Percentiles rank a stretch among this genome's conserved stretches.
phyloP scores from a whole-genome alignment of 1,140 invertebrate genomes.

The Pseudomyrmex dendroicus region DNA sequence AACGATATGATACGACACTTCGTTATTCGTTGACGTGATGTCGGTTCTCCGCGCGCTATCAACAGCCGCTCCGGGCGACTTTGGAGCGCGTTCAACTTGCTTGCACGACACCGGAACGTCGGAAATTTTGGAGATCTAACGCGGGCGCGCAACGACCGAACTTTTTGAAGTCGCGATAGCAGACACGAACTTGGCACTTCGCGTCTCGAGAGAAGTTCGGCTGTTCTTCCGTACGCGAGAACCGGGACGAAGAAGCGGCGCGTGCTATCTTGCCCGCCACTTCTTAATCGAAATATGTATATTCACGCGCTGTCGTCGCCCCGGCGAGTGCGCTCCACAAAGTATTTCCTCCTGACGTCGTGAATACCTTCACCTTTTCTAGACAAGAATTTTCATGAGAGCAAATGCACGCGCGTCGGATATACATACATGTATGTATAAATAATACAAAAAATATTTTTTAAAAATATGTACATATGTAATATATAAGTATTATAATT shows the following conservation, averaged over 20 bases:
- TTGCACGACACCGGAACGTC: conserved; percentile 16
- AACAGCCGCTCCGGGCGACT: conserved; percentile 9
- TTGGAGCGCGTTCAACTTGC: conserved; percentile 37
- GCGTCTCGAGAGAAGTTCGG: conserved; percentile 27
- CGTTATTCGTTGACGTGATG: conserved; percentile 36
- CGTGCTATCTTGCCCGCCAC: conserved; percentile 21
- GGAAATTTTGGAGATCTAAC: conserved; percentile 45
- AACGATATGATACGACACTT: conserved; percentile 27
- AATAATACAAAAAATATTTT: too few species aligned
- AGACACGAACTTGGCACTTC: conserved; percentile 39
- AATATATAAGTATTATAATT: too few species aligned
- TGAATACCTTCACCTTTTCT: neutral
- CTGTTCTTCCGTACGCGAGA: conserved; percentile 19
- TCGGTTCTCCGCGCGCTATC: conserved; percentile 25
- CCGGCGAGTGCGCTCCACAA: neutral
- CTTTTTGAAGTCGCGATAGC: conserved; percentile 51
- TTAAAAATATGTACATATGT: too few species aligned
- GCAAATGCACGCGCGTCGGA: too few species aligned
- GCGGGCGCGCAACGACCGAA: conserved; percentile 19
- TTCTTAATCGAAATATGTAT: conserved; percentile 25
- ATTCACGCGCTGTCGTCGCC: neutral
- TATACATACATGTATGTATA: too few species aligned
- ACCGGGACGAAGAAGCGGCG: neutral
- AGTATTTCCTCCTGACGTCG: neutral
- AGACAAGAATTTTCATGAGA: neutral